phyloP scores from a whole-genome alignment of 2,888 invertebrate genomes.

The Thecophora atra region DNA sequence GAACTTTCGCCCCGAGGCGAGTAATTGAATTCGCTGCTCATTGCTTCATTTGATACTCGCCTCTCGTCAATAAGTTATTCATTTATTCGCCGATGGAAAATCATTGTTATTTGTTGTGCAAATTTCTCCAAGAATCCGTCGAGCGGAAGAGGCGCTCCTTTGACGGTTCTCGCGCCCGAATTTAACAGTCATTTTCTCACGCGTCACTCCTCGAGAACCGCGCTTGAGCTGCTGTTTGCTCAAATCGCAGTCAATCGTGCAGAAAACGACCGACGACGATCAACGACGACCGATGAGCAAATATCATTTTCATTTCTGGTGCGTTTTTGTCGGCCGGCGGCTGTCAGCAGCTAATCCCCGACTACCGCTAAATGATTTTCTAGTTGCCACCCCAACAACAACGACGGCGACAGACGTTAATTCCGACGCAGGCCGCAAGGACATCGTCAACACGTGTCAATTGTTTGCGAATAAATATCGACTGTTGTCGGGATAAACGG shows the following conservation, averaged over 20 bases:
- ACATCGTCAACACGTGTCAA: slow-evolving; percentile 56
- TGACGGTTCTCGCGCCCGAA: background rate
- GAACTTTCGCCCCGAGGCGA: background rate
- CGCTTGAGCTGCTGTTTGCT: background rate
- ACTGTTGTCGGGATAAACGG: background rate
- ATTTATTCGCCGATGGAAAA: slow-evolving; percentile 46
- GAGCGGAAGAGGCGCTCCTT: background rate
- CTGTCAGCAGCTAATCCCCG: slow-evolving; percentile 60
- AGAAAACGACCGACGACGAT: slow-evolving; percentile 13
- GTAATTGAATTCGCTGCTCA: background rate
- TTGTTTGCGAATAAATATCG: slow-evolving; percentile 48
- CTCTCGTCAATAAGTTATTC: slow-evolving; percentile 20
- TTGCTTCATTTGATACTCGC: background rate
- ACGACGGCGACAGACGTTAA: slow-evolving; percentile 43
- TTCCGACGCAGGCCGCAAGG: slow-evolving; percentile 44
- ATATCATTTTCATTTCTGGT: slow-evolving; percentile 57
- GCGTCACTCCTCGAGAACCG: background rate
- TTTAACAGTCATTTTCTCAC: slow-evolving; percentile 19
- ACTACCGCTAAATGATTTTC: slow-evolving; percentile 63
- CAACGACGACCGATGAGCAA: slow-evolving; percentile 48
- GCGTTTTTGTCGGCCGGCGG: slow-evolving; percentile 44
- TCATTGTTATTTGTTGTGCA: slow-evolving; percentile 64
- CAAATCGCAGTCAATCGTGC: slow-evolving; percentile 13
- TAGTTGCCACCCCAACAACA: slow-evolving; percentile 50
- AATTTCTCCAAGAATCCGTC: slow-evolving; percentile 48